These are phyloP conservation scores for Eospalax fontanierii DNA, from an alignment of 2,797 vertebrate species.

Conservation along the genomic window DNA sequence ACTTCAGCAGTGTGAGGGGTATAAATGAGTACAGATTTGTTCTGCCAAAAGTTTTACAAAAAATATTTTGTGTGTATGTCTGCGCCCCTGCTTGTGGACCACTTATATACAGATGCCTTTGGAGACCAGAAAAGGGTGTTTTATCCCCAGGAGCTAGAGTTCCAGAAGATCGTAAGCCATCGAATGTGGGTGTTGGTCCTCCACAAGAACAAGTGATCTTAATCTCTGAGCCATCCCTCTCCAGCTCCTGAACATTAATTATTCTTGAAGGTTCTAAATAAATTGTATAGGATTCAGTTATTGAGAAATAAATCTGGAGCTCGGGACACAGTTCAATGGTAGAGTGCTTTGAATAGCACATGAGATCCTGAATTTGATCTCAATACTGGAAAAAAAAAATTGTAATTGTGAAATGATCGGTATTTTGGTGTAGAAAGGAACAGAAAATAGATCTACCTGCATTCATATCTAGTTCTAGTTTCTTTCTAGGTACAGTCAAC, in stretches of 20 bases:
- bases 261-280: slow-evolving; percentile 22
- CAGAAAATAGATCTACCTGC: too few species aligned
- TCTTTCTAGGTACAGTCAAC: background rate
- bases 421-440: slow-evolving; percentile 35
- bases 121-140: too few species aligned
- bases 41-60: slow-evolving; percentile 29
- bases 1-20: background rate
- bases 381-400: too few species aligned
- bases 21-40: slow-evolving; percentile 19
- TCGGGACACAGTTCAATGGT: background rate
- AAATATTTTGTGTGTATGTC: too few species aligned
- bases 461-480: background rate
- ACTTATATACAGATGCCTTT: too few species aligned
- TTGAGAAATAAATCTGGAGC: background rate
- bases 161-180: too few species aligned
- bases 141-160: too few species aligned
- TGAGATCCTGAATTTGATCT: background rate
- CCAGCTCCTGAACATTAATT: background rate
- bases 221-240: too few species aligned
- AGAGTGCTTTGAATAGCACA: background rate
- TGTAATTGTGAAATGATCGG: background rate
- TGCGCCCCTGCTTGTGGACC: too few species aligned
- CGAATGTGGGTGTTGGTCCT: too few species aligned
- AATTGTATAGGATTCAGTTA: background rate
- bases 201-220: too few species aligned